Base-by-base conservation (phyloP, 2,797 vertebrate species). In the Chaunax sp. region DNA sequence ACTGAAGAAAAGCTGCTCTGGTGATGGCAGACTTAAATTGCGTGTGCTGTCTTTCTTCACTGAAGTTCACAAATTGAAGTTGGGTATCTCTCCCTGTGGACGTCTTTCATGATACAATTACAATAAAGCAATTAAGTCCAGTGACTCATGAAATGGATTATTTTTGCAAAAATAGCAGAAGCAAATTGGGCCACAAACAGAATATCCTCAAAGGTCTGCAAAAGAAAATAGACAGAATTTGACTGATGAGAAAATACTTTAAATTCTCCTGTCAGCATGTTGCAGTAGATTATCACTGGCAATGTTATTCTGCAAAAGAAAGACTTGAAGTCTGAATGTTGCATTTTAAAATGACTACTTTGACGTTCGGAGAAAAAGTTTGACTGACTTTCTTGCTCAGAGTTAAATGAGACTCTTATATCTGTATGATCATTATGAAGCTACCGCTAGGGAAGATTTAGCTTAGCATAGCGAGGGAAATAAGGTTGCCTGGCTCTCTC, bases 111-210 rank as follows among this genome's bases (percentile, higher is more conserved):
- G 84, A 86, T 85, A 86, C 80, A 87, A 85, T 90, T 84, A 90
- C 73, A 86, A 84, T 86, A 77, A 82, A 66, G 77, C 78, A 82
- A 87, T 90, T 90, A 87, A 86, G 67, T 82, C 74, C 78, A 86
- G 61, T 77, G 84, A 91, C 43, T 91, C 90, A 91, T 91, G 86
- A 89, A 91, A 90, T 87, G 66, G 86, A 86, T 84, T 86, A 85
- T 87, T 90, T 90, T 85, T 55, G 64, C 58, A 69, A 84, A n/a
- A 86, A 75, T 65, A 54, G 69, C 30, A 53, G 44, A 74, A 77
- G 25, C 52, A 82, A 82, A 83, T 78, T 69, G 56, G 56, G 44
- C 51, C 72, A 70, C 62, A 80, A 83, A 83, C 74, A 73, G 60
- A 74, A 72, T 45, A 62, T 63, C 52, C 75, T 75, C 64, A 64